These are phyloP conservation scores for Nineta flava DNA, from an alignment of 2,888 invertebrate species.

Conservation along the genomic window DNA sequence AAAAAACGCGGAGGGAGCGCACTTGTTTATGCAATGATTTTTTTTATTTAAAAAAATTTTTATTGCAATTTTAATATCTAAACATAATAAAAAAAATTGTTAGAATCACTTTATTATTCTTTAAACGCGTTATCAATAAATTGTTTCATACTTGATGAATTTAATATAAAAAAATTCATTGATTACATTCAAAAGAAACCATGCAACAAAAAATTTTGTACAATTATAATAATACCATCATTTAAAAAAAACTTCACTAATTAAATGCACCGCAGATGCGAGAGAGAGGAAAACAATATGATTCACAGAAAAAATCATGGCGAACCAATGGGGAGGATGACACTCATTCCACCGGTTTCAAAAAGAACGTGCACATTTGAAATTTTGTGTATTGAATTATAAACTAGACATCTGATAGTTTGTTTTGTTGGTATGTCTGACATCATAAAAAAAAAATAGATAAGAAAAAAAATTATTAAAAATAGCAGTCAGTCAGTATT, in stretches of 20 bases:
- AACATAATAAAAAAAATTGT: background rate
- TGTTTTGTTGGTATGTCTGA: no score
- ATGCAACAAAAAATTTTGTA: no score
- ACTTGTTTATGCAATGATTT: background rate
- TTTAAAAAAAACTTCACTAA: background rate
- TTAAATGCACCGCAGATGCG: background rate
- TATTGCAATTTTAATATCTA: background rate
- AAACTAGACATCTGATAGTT: no score
- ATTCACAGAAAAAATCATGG: slow-evolving; percentile 25
- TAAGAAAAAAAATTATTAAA: no score
- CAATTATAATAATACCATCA: no score
- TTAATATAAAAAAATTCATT: no score
- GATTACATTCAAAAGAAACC: no score
- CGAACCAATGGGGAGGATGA: slow-evolving; percentile 8
- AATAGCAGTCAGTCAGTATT: no score
- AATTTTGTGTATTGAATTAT: background rate
- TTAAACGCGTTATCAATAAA: background rate
- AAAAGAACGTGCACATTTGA: background rate
- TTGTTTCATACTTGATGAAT: no score
- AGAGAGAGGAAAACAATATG: background rate
- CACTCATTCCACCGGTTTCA: background rate
- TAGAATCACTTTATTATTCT: background rate
- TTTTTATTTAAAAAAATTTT: background rate
- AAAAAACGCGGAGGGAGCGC: background rate
- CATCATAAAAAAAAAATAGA: no score